Conservation (phyloP, 2,888 invertebrate genomes). For the Tetragonula carbonaria region DNA sequence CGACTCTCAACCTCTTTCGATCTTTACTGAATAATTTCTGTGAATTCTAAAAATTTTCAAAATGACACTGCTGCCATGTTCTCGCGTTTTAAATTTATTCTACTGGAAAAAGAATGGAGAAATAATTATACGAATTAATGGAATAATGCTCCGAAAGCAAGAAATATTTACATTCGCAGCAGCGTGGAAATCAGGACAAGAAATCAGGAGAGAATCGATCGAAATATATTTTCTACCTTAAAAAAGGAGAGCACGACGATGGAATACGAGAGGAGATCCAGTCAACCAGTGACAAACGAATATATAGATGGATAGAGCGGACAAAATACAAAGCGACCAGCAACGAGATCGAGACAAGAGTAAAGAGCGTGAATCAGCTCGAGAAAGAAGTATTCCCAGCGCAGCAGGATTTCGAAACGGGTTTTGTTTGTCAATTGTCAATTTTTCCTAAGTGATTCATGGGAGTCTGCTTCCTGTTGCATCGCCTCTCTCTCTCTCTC, state of each 20-base stretch:
- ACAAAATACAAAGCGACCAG: background rate
- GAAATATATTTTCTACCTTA: conserved; percentile 10
- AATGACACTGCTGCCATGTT: no score
- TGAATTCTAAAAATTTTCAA: no score
- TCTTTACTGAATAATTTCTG: no score
- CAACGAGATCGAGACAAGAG: conserved; percentile 10
- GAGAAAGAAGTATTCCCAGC: conserved; percentile 32
- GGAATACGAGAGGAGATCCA: background rate
- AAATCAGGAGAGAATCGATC: background rate
- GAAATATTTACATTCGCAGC: background rate
- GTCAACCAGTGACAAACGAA: conserved; percentile 6
- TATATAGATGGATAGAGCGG: background rate
- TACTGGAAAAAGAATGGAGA: no score
- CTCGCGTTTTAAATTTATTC: no score
- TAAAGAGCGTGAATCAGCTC: conserved; percentile 33
- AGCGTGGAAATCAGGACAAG: background rate
- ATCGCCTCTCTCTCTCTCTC: conserved; percentile 9
- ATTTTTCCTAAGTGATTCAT: conserved; percentile 66
- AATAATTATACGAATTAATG: no score
- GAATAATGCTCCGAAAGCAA: background rate
- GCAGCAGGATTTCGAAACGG: conserved; percentile 52
- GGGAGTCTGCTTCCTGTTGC: conserved; percentile 43
- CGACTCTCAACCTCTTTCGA: no score
- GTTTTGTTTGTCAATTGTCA: conserved; percentile 68
- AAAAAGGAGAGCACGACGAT: background rate